Evolutionary conservation across 2,797 vertebrate genomes (phyloP).

Genomic region (Syndactyla subalaris): DNA sequence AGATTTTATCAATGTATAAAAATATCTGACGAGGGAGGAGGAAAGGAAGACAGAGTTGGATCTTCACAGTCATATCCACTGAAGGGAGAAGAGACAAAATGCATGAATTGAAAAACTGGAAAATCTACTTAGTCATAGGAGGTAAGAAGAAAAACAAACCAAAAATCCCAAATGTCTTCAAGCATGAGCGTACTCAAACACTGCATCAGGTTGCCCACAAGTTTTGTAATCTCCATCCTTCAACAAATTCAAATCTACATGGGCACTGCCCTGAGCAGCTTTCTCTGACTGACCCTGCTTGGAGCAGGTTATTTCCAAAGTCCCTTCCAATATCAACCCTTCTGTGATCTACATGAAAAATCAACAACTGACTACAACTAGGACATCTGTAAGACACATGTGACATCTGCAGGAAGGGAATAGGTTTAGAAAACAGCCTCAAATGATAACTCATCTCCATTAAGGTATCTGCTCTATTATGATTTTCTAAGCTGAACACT

Average conservation of each 20-base stretch:
- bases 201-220: background rate
- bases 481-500: background rate
- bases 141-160: background rate
- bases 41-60: background rate
- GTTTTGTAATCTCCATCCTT: background rate
- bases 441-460: background rate
- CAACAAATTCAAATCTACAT: accelerated
- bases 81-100: background rate
- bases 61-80: background rate
- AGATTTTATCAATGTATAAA: background rate
- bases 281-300: background rate
- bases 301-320: background rate
- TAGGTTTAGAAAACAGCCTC: background rate
- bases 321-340: background rate
- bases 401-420: constrained; percentile 5
- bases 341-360: background rate
- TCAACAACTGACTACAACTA: background rate
- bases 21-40: background rate
- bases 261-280: background rate
- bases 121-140: background rate
- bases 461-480: background rate
- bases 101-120: background rate
- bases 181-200: background rate
- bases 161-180: background rate
- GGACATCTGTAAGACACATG: background rate